phyloP scores from a whole-genome alignment of 2,888 invertebrate species.

The Reticulitermes lucifugus region DNA sequence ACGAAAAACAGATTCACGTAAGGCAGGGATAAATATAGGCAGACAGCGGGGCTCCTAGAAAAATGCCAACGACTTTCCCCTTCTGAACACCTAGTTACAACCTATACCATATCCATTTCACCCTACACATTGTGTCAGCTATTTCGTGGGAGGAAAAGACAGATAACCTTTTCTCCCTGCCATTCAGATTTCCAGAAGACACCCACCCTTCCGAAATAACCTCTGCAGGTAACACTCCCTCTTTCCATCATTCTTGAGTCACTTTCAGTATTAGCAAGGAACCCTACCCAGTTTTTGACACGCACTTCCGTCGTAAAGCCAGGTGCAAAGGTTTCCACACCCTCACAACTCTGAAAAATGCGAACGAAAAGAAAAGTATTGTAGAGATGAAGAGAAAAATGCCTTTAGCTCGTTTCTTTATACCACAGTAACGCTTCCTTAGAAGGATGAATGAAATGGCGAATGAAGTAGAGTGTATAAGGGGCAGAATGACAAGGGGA shows the following conservation, averaged over 20 bases:
- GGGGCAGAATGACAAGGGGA: not conserved
- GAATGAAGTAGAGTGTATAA: conserved; percentile 39
- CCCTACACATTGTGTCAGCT: conserved; percentile 24
- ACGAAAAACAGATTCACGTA: not conserved
- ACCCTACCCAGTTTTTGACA: conserved; percentile 38
- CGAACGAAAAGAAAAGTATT: conserved; percentile 38
- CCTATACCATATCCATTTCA: conserved; percentile 33
- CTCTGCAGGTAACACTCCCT: conserved; percentile 29
- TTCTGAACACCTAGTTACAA: not conserved
- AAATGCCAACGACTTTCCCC: not conserved
- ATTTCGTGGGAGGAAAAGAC: conserved; percentile 37
- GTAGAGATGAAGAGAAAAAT: conserved; percentile 39
- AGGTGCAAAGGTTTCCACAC: conserved; percentile 46
- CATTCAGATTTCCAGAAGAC: conserved; percentile 21
- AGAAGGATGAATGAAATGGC: conserved; percentile 44
- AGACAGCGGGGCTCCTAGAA: conserved; percentile 41
- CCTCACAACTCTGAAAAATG: conserved; percentile 36
- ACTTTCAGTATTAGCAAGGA: conserved; percentile 30
- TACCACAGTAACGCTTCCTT: conserved; percentile 34
- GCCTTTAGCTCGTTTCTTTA: conserved; percentile 40
- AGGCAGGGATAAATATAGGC: conserved; percentile 7
- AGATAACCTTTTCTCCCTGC: conserved; percentile 27
- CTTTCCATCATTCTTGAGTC: conserved; percentile 1
- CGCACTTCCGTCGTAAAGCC: conserved; percentile 45
- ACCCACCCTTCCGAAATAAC: conserved; percentile 4